Conservation (phyloP, 2,113 vertebrate species). For the Semicossyphus pulcher region DNA sequence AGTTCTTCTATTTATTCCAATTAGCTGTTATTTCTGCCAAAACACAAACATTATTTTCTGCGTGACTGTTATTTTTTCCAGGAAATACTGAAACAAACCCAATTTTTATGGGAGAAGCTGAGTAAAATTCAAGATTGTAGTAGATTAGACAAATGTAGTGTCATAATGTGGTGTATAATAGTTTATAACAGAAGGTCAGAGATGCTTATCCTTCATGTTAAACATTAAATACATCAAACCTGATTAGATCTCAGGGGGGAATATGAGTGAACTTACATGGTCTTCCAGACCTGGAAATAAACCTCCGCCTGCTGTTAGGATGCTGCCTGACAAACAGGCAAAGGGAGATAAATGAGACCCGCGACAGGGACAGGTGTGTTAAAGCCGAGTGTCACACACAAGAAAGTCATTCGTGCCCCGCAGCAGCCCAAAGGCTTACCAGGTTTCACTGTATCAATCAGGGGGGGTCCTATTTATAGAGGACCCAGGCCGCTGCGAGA, state of each 20-base stretch:
- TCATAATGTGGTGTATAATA: too few relatives aligned
- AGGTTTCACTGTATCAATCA: constrained; percentile 78
- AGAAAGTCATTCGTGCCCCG: constrained; percentile 71
- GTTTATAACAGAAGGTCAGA: not conserved
- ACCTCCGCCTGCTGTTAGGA: constrained; percentile 23
- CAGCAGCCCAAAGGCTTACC: constrained; percentile 58
- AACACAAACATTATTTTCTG: not conserved
- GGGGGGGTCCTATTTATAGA: constrained; percentile 78
- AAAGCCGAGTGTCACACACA: constrained; percentile 52
- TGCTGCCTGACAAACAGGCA: constrained; percentile 39
- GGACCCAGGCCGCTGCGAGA: constrained; percentile 56
- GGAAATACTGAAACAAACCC: not conserved
- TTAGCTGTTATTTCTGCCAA: not conserved
- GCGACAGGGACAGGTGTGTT: constrained; percentile 58
- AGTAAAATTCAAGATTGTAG: too few relatives aligned
- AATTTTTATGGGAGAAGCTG: too few relatives aligned
- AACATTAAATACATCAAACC: constrained; percentile 52
- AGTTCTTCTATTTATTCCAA: not conserved
- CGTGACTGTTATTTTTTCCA: not conserved
- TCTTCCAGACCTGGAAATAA: constrained; percentile 18
- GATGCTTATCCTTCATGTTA: not conserved
- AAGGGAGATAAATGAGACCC: constrained; percentile 53
- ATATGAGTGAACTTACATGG: not conserved
- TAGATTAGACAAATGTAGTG: too few relatives aligned
- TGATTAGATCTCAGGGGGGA: constrained; percentile 25